Evolutionary conservation across 2,888 invertebrate species (phyloP), one percentile per base, ranked within the genome.

Genomic region (Colletes collaris): DNA sequence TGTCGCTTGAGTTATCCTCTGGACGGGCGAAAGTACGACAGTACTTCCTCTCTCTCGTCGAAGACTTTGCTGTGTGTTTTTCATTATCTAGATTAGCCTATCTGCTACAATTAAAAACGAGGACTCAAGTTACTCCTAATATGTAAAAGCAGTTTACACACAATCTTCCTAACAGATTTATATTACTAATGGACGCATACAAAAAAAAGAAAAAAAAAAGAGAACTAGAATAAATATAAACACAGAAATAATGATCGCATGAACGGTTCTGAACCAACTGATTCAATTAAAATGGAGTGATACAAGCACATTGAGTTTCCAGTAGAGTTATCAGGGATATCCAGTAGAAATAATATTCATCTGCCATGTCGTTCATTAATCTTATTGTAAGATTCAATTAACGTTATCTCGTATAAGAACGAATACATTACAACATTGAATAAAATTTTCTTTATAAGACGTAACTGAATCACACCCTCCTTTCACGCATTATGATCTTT

Each of bases 61-160:
- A 84, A 86, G 84, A 77, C 83, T 85, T 88, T 87, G 88, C 86
- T 89, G 86, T 87, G 82, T 88, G 87, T 87, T 86, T 89, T 88
- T 85, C 85, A 89, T 89, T 89, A 88, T 84, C 87, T 86, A 89
- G 86, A 87, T 88, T 86, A 88, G 86, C 85, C 85, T 89, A 88
- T 88, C 81, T 85, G 80, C 84, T 88, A 87, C 75, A 88, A 83
- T 86, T 81, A 83, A 87, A 85, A 89, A 89, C 82, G 85, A 85
- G 87, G 89, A 87, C 89, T 89, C 88, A 89, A 89, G 88, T 89
- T 89, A 89, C 86, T 89, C 85, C 85, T 83, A 86, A 86, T 86
- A 81, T 85, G 68, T 78, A 85, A 76, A 75, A 78, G 35, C 66
- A 76, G 68, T 79, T 86, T 74, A 84, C 79, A 81, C 86, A 88